These are phyloP conservation scores for Fundulus diaphanus DNA, from an alignment of 2,797 vertebrate genomes.

Conservation along the genomic window DNA sequence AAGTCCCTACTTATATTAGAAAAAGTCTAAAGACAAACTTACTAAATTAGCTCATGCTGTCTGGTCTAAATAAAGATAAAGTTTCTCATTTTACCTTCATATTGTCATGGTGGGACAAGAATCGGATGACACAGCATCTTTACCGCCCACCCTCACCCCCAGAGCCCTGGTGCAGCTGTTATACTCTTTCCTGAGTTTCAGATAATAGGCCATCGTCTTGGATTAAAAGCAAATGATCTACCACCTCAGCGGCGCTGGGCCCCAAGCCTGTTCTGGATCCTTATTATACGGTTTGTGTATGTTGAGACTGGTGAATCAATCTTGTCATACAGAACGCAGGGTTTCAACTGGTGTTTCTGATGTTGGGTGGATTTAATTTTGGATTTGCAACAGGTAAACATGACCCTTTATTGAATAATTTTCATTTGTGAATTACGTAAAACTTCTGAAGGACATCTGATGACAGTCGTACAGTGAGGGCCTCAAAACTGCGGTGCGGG, in stretches of 20 bases:
- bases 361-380: background rate
- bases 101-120: conserved; percentile 14
- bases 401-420: background rate
- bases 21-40: conserved; percentile 14
- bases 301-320: conserved; percentile 15
- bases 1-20: conserved; percentile 14
- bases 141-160: conserved; percentile 39
- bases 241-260: conserved; percentile 34
- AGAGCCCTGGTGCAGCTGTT: conserved; percentile 51
- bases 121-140: conserved; percentile 40
- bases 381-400: background rate
- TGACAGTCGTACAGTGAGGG: background rate
- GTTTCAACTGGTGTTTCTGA: conserved; percentile 8
- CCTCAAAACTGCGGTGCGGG: background rate
- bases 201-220: conserved; percentile 64
- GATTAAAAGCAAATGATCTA: conserved; percentile 67
- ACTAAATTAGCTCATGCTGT: conserved; percentile 11
- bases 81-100: conserved; percentile 17
- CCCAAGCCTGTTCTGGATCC: conserved; percentile 16
- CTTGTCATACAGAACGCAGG: background rate
- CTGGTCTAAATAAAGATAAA: conserved; percentile 19
- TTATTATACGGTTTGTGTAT: too few species aligned
- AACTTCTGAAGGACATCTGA: background rate
- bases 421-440: conserved; percentile 7
- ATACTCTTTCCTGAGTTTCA: conserved; percentile 57